Base-by-base conservation (phyloP, 2,888 invertebrate genomes). In the Epinotia ramella region DNA sequence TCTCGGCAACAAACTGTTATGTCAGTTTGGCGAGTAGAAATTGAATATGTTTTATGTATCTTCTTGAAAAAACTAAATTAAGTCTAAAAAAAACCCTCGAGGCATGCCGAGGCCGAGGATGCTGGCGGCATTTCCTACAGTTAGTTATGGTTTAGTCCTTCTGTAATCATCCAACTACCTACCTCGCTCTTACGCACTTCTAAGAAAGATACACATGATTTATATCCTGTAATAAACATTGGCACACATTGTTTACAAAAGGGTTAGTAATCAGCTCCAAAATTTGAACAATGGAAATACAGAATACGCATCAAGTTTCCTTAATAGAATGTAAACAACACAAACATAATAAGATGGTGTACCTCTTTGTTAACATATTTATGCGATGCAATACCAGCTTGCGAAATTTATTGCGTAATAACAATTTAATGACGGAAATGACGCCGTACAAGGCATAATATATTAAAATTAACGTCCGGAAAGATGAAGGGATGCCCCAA, bases 381-480 rank as follows among this genome's bases (percentile, higher is more conserved):
- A 74, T 63, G 77, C 78, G 64, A 64, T 74, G 77, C 73, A 83
- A 84, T 84, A 82, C 84, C 83, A 83, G 80, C 80, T 82, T 83
- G 80, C 81, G 79, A 82, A 86, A 88, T 88, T 87, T 87, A 88
- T 86, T 81, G 81, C 82, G 84, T 84, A 86, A 86, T 88, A 88
- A 87, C 85, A 84, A 84, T 84, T 84, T 87, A 87, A 88, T 87
- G 84, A 86, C 84, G 86, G 84, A 86, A 88, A 85, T 81, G 82
- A 84, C 82, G 82, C 77, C 77, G 78, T 79, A 79, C 69, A 80
- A 80, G 81, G 79, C 77, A 77, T 77, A 77, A 83, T 83, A 83
- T 86, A 87, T 88, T 87, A 86, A 88, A 88, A 87, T 89, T 86
- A 85, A 87, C 86, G 84, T 82, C 80, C 81, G 81, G 82, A 81